phyloP scores from a whole-genome alignment of 2,113 vertebrate species.

The Uropsilus gracilis region DNA sequence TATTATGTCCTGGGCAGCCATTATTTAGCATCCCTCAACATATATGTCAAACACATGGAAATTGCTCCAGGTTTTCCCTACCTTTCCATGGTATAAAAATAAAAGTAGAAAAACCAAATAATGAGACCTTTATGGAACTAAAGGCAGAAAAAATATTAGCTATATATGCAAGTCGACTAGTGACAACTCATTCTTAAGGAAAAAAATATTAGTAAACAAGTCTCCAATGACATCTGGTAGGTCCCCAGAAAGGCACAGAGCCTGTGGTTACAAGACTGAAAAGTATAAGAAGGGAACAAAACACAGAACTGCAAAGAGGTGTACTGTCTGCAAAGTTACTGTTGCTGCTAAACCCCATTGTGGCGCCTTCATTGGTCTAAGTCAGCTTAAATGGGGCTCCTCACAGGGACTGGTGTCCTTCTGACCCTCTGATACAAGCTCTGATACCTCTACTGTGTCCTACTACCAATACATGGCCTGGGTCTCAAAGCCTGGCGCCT shows the following conservation, averaged over 20 bases:
- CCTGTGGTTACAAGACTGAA: neutral
- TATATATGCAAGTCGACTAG: neutral
- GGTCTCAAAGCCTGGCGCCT: neutral
- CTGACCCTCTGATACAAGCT: neutral
- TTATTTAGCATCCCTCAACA: constrained; percentile 15
- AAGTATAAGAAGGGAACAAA: neutral
- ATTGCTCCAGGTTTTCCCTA: neutral
- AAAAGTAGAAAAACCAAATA: constrained; percentile 24
- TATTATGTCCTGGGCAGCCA: constrained; percentile 1
- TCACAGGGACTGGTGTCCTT: neutral
- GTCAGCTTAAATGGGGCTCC: neutral
- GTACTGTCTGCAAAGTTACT: rapidly evolving
- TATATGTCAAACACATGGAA: constrained; percentile 15
- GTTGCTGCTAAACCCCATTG: neutral
- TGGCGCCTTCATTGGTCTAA: too few relatives aligned
- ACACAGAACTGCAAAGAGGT: neutral
- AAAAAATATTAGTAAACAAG: neutral
- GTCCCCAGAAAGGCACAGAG: neutral
- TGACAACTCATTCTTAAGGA: neutral
- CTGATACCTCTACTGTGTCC: too few relatives aligned
- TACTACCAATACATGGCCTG: neutral
- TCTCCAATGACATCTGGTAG: neutral
- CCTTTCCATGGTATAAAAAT: neutral
- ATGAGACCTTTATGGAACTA: neutral
- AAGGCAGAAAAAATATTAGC: neutral